Evolutionary conservation across 2,888 invertebrate species (phyloP), one percentile per base, ranked within the genome.

Genomic region (Patella caerulea): DNA sequence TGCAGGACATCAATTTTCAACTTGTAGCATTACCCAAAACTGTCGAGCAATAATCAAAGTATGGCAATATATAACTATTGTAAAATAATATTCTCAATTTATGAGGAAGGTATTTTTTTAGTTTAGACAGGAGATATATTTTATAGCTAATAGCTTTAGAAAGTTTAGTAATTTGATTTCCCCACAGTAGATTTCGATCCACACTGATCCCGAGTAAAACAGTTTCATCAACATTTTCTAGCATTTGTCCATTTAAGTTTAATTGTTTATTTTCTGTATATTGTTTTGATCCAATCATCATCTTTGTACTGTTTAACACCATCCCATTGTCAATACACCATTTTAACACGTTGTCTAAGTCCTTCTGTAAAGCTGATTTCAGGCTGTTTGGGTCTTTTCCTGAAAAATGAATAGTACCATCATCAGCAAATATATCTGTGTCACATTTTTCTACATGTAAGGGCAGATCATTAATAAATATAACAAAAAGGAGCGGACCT

Each of bases 311-410:
- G 65, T 65, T 65, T 24, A 65, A 19, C 24, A 65, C 65, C 65
- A 65, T 65, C n/a, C 65, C 65, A 65, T 65, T 65, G 12, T 65
- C n/a, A 24, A 19, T 19, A 19, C 65, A 65, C 65, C 65, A 65
- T 65, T 65, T n/a, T n/a, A 19, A 19, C 9, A 65, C 24, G 24
- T 19, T 65, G 65, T 65, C n/a, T 65, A 65, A 65, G 24, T 65
- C 65, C 24, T 65, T 24, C n/a, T 59, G 59, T n/a, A 65, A 65
- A 19, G 24, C 7, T 65, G 7, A 19, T 65, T 65, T n/a, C n/a
- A 65, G 12, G 24, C 65, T 65, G 65, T 65, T 12, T 19, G 7
- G 65, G 24, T n/a, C 24, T 65, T 19, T 65, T 19, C 65, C 19
- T 9, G 11, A 65, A 65, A 65, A 24, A 65, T n/a, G 65, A 19